phyloP scores from a whole-genome alignment of 2,113 vertebrate genomes.

The Aleadryas rufinucha region DNA sequence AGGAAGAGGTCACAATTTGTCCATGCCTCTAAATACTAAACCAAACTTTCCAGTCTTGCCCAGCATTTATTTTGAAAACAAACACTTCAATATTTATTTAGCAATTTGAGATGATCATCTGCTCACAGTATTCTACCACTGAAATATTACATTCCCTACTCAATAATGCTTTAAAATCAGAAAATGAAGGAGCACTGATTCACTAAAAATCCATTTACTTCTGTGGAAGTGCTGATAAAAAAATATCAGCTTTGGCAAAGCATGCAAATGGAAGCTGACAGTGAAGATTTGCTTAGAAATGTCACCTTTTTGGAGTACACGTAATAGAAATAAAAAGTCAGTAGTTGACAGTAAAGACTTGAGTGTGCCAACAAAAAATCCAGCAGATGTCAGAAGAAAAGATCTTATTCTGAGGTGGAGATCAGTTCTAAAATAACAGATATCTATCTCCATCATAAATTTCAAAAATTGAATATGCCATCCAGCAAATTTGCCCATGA shows the following conservation, averaged over 20 bases:
- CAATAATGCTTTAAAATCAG: neutral
- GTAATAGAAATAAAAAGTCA: neutral
- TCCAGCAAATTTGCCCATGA: slow-evolving; percentile 40
- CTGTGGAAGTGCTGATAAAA: neutral
- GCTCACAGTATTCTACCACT: neutral
- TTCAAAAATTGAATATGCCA: slow-evolving; percentile 61
- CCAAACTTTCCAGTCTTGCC: neutral
- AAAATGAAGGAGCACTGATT: neutral
- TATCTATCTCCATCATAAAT: slow-evolving; percentile 63
- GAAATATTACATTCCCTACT: neutral
- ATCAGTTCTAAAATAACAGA: slow-evolving; percentile 63
- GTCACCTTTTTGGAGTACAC: neutral
- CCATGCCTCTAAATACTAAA: neutral
- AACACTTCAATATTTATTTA: slow-evolving; percentile 39
- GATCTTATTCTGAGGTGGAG: neutral
- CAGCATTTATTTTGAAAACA: slow-evolving; percentile 17
- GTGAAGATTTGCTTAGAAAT: neutral
- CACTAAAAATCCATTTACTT: neutral
- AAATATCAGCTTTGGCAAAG: neutral
- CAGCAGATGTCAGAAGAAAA: slow-evolving; percentile 11
- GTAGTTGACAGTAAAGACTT: neutral
- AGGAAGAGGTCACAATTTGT: neutral
- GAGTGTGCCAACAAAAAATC: neutral
- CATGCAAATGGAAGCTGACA: neutral
- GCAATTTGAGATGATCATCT: slow-evolving; percentile 14